Base-by-base conservation (phyloP, 2,113 vertebrate genomes). In the Upupa epops region DNA sequence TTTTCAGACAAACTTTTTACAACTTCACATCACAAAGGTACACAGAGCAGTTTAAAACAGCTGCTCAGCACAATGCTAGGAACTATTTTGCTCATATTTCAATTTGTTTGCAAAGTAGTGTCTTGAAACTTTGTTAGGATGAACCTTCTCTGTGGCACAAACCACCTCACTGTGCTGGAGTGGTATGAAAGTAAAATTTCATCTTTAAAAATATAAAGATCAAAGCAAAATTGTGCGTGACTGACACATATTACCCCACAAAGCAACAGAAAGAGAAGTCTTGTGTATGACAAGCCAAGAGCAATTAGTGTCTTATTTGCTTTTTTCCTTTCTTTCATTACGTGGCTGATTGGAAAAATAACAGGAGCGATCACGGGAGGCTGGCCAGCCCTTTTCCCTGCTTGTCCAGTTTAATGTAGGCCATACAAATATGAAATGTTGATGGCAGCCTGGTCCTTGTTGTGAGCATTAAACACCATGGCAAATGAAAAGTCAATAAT, bases 401-500 rank as follows among this genome's bases (percentile, higher is more conserved):
- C 32, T 74, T 64, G 71, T 55, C 54, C 51, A 78, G 28, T 56
- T 42, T 94, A 90, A 84, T 15, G 45, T 28, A 89, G 65, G 68
- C 66, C 72, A 78, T 9, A 64, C 8, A 92, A n/a, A 96, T 28
- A 96, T 61, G 54, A 91, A 84, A 91, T 70, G 51, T 64, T 37
- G 92, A 93, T 51, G 55, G 52, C 78, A 91, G 34, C 37, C 61
- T 85, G 6, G 21, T 46, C 65, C 55, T 94, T 90, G 79, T 89
- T 95, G 80, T 74, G 86, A 90, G 94, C 88, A 73, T 91, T 96
- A 96, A 96, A 96, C 87, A 66, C 74, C 54, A 82, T 9, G 78
- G 91, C 82, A 95, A 97, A 90, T 68, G 13, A n/a, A 46, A 24
- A 96, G 86, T 92, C 92, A 96, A 94, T 89, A 96, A 94, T 42